A percentile compares a stretch with the other conserved stretches of the same genome.
phyloP scores from a whole-genome alignment of 2,113 vertebrate genomes.

The Ophiodon elongatus region DNA sequence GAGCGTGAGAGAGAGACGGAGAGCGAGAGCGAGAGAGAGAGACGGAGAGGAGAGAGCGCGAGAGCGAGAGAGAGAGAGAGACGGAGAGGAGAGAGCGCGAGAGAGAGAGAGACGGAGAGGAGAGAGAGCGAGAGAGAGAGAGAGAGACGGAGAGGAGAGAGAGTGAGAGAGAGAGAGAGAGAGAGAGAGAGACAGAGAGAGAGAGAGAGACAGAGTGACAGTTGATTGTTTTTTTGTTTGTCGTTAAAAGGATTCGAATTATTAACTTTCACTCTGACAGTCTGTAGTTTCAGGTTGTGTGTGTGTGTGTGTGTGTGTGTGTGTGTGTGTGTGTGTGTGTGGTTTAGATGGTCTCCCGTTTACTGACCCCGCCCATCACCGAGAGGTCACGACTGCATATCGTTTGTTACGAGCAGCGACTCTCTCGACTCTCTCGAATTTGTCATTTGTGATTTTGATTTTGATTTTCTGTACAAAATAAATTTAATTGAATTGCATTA shows the following conservation, averaged over 20 bases:
- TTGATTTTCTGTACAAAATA: too few relatives aligned
- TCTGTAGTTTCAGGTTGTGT: conserved; percentile 43
- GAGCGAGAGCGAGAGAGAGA: too few relatives aligned
- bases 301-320: neutral
- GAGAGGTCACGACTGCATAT: conserved; percentile 6
- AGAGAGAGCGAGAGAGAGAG: too few relatives aligned
- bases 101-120: too few relatives aligned
- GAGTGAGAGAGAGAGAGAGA: neutral
- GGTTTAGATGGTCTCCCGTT: neutral
- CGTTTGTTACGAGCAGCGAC: conserved; percentile 2
- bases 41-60: too few relatives aligned
- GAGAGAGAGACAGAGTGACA: conserved; percentile 40
- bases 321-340: conserved; percentile 13
- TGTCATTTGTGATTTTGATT: too few relatives aligned
- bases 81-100: too few relatives aligned
- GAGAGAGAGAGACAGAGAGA: conserved; percentile 9
- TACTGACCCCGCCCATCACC: conserved; percentile 20
- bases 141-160: too few relatives aligned
- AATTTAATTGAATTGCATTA: too few relatives aligned
- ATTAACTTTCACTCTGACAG: conserved; percentile 77
- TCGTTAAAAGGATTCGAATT: conserved; percentile 40
- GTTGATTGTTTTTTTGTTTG: conserved; percentile 58
- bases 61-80: too few relatives aligned
- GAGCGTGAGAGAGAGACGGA: too few relatives aligned
- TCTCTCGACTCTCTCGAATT: too few relatives aligned